Conservation (phyloP, 2,113 vertebrate species). For the Gnathonemus echidnorhynchus region DNA sequence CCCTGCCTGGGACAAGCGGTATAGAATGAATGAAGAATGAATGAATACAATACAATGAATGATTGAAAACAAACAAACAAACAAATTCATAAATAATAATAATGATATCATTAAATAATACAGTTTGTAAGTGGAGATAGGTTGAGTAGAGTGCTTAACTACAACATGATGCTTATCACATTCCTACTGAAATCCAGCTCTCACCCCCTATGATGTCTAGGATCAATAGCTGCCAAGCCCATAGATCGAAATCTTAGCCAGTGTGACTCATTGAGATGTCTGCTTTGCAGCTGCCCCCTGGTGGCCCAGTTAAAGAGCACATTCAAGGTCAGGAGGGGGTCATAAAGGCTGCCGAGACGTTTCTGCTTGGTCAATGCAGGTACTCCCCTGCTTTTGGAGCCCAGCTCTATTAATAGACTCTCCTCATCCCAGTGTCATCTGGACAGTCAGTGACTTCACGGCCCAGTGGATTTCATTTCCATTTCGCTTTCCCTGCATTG, state of each 20-base stretch:
- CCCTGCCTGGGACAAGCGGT: neutral
- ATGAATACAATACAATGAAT: neutral
- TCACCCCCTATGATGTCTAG: neutral
- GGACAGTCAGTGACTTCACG: neutral
- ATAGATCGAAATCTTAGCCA: neutral
- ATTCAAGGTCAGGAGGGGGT: neutral
- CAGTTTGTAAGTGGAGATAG: neutral
- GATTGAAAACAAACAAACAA: neutral
- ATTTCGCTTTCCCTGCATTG: neutral
- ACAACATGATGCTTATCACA: neutral
- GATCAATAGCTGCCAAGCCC: conserved; percentile 1
- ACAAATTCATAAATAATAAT: neutral
- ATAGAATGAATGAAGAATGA: neutral
- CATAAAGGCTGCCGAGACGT: neutral
- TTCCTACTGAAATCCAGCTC: neutral
- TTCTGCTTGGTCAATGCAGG: neutral
- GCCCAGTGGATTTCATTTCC: conserved; percentile 1
- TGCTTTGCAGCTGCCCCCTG: neutral
- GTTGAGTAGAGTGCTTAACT: neutral
- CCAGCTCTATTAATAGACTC: neutral
- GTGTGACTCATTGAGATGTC: neutral
- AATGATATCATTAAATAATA: neutral
- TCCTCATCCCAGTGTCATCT: neutral
- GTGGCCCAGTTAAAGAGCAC: neutral
- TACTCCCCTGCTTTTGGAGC: neutral